A percentile compares a stretch with the other conserved stretches of the same genome.
These are phyloP conservation scores for Caenorhabditis inopinata DNA, from an alignment of 1,140 invertebrate genomes.

Conservation along the genomic window DNA sequence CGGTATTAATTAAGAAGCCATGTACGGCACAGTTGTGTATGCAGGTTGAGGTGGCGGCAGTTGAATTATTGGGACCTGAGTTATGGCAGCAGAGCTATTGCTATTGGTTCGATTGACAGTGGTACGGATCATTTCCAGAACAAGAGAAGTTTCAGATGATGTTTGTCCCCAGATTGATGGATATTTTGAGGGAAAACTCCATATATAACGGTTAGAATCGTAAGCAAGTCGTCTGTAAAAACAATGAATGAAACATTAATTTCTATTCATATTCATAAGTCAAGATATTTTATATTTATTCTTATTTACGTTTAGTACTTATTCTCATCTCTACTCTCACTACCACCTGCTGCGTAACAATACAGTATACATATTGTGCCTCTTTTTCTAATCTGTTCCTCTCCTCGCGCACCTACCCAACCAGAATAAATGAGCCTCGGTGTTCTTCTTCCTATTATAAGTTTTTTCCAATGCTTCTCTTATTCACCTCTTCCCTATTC, in stretches of 20 bases:
- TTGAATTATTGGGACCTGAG: background rate
- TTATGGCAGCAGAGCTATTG: background rate
- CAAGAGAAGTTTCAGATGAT: background rate
- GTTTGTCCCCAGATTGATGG: background rate
- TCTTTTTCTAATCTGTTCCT: background rate
- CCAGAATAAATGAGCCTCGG: constrained; percentile 33
- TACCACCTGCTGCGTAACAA: constrained; percentile 29
- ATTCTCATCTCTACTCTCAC: background rate
- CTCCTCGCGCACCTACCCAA: constrained; percentile 27
- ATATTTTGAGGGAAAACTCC: background rate
- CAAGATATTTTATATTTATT: constrained; percentile 18
- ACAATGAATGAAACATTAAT: background rate
- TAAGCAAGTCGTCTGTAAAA: background rate
- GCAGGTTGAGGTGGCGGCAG: background rate
- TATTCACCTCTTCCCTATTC: background rate
- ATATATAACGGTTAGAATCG: background rate
- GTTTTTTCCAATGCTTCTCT: constrained; percentile 12
- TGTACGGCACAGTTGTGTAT: background rate
- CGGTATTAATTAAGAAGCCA: background rate
- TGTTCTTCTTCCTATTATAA: constrained; percentile 23
- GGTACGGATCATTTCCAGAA: background rate
- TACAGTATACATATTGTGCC: constrained; percentile 26
- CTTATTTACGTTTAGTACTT: background rate
- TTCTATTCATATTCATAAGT: constrained; percentile 12
- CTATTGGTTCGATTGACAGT: background rate